Percentiles rank a stretch among this genome's conserved stretches.
These are phyloP conservation scores for Phataginus tricuspis DNA, from an alignment of 2,797 vertebrate genomes.

Conservation along the genomic window DNA sequence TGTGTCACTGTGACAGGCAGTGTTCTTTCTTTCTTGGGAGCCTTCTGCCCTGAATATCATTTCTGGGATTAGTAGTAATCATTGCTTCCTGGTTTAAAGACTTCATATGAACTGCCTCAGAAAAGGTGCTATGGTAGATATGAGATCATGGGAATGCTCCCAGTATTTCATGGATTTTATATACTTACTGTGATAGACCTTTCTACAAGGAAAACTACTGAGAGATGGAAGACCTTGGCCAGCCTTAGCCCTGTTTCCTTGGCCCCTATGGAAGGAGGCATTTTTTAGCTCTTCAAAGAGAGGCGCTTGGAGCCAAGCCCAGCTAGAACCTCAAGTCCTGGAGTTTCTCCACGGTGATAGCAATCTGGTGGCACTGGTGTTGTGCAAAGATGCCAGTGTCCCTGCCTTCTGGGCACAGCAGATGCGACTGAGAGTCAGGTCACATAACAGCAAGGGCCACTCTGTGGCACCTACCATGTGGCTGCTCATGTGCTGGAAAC, in stretches of 20 bases:
- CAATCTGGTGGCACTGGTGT: not conserved
- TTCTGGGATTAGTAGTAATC: not conserved
- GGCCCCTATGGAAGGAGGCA: not conserved
- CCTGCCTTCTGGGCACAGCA: not conserved
- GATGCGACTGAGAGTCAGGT: not conserved
- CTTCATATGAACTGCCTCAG: not conserved
- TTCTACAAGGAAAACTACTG: not conserved
- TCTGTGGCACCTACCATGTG: not conserved
- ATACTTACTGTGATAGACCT: not conserved
- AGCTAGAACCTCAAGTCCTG: not conserved
- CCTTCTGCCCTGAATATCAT: not conserved
- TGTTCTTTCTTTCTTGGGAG: not conserved
- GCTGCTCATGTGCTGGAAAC: not conserved
- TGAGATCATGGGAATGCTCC: not conserved
- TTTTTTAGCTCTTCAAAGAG: not conserved
- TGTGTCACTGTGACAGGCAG: not conserved
- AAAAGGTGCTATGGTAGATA: not conserved
- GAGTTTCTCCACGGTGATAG: not conserved
- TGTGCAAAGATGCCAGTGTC: not conserved
- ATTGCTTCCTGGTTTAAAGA: not conserved
- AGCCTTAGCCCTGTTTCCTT: not conserved
- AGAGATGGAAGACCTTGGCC: not conserved
- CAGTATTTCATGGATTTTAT: not conserved
- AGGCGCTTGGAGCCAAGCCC: not conserved
- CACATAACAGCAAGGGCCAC: not conserved